Evolutionary conservation across 2,113 vertebrate species (phyloP), one percentile per base, ranked within the genome.

Genomic region (Trichechus manatus): DNA sequence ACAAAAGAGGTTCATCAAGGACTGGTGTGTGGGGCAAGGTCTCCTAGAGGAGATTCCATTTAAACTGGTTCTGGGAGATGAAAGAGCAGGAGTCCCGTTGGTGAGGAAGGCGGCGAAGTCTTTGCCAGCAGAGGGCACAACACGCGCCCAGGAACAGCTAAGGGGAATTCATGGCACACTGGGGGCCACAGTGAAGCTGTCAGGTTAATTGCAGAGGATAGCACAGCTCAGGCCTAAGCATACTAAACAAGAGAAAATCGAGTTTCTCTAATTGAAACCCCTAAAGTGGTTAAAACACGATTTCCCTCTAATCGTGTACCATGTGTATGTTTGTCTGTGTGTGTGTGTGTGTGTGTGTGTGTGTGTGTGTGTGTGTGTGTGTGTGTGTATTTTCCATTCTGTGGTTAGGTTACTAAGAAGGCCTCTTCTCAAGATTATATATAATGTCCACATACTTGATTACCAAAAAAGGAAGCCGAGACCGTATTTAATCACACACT

Each of bases 401-500:
- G 36, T 93, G 53, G n/a, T 33, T 81, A 64, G 39, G 39, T 94
- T 78, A 22, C 77, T 4, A 29, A 79, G 89, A 91, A 75, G 44
- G 6, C 50, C 11, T 83, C 22, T 80, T 93, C 66, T 93, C 78
- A 25, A 78, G 87, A 39, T 92, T 87, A 53, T 82, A 66, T 53
- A 59, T 82, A 56, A 84, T 47, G 68, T 90, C 68, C 78, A 47
- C 81, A 72, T 27, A 61, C 80, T 85, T 85, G 89, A 79, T 89
- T 63, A 33, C 77, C 59, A 56, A 80, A 78, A 85, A 93, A 89
- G 64, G 81, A 87, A 97, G 75, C 79, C 72, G 92, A 78, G 81
- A n/a, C 61, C 42, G 14, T 64, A 75, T 89, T 93, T 95, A 88
- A 93, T 94, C 93, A 81, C 68, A 93, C 47, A 90, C 77, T 89